Evolutionary conservation across 2,797 vertebrate species (phyloP).

Genomic region (Naso thynnoides): DNA sequence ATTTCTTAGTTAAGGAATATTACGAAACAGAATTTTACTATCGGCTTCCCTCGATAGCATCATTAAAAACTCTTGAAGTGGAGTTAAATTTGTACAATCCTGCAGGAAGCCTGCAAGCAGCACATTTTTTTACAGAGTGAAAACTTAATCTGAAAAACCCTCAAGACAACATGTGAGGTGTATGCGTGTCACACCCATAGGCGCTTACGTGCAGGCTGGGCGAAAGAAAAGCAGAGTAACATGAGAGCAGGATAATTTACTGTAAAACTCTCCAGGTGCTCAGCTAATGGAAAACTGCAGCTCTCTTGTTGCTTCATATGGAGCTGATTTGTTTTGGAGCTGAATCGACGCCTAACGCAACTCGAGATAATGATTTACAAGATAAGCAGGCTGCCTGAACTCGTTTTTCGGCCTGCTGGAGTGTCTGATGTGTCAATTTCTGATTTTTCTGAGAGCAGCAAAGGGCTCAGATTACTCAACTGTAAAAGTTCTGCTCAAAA

Average conservation of each 20-base stretch:
- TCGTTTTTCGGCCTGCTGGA: not conserved
- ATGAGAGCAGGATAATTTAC: not conserved
- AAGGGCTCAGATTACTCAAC: not conserved
- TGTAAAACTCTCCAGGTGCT: not conserved
- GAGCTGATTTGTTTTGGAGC: not conserved
- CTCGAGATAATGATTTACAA: constrained; percentile 58
- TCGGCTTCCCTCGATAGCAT: not conserved
- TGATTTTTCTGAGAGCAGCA: not conserved
- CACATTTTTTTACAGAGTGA: not conserved
- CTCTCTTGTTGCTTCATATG: not conserved
- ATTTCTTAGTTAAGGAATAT: not conserved
- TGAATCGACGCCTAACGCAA: constrained; percentile 24
- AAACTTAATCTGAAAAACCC: too few relatives aligned
- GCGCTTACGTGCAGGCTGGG: not conserved
- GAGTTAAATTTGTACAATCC: not conserved
- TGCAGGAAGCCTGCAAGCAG: not conserved
- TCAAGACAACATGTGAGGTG: too few relatives aligned
- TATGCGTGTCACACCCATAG: too few relatives aligned
- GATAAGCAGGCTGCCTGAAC: constrained; percentile 24
- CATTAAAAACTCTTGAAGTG: not conserved
- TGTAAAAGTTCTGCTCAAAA: too few relatives aligned
- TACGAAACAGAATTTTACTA: not conserved
- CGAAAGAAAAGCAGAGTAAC: not conserved
- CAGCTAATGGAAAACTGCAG: not conserved
- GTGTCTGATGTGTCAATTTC: not conserved